These are phyloP conservation scores for Heliocidaris erythrogramma DNA, from an alignment of 35 echinoderm and acorn worm species.

Conservation along the genomic window DNA sequence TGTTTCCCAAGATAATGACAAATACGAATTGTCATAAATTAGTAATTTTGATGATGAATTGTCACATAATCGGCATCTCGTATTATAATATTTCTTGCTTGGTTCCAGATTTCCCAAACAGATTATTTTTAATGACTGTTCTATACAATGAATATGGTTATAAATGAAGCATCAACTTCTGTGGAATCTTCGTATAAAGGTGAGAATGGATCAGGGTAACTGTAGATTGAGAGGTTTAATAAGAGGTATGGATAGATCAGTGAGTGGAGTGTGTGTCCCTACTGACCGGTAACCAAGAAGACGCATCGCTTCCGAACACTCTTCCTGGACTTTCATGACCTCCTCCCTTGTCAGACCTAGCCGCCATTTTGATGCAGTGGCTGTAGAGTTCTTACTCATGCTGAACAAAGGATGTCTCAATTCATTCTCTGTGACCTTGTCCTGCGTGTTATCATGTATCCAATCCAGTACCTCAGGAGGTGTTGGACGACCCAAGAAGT, in stretches of 20 bases:
- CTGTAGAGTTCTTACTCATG: slow-evolving; percentile 75
- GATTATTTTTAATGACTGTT: too few species aligned
- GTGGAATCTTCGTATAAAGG: too few species aligned
- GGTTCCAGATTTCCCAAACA: too few species aligned
- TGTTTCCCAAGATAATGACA: too few species aligned
- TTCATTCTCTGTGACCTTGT: neutral
- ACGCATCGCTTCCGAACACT: slow-evolving; percentile 80
- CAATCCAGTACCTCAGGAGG: slow-evolving; percentile 64
- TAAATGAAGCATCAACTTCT: too few species aligned
- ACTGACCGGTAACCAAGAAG: slow-evolving; percentile 68
- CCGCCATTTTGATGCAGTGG: slow-evolving; percentile 79
- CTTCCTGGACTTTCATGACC: slow-evolving; percentile 62
- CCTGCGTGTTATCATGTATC: slow-evolving; percentile 75
- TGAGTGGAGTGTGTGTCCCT: neutral
- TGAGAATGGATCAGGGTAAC: neutral
- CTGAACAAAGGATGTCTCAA: slow-evolving; percentile 51
- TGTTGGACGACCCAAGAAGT: slow-evolving; percentile 71
- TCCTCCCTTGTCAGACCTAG: slow-evolving; percentile 55
- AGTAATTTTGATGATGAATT: too few species aligned
- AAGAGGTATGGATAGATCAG: slow-evolving; percentile 23
- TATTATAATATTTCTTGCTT: too few species aligned
- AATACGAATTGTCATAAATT: too few species aligned
- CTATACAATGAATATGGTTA: too few species aligned
- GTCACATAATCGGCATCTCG: too few species aligned
- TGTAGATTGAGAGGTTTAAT: slow-evolving; percentile 21